Conservation (phyloP, 2,113 vertebrate genomes). For the Saccopteryx bilineata region DNA sequence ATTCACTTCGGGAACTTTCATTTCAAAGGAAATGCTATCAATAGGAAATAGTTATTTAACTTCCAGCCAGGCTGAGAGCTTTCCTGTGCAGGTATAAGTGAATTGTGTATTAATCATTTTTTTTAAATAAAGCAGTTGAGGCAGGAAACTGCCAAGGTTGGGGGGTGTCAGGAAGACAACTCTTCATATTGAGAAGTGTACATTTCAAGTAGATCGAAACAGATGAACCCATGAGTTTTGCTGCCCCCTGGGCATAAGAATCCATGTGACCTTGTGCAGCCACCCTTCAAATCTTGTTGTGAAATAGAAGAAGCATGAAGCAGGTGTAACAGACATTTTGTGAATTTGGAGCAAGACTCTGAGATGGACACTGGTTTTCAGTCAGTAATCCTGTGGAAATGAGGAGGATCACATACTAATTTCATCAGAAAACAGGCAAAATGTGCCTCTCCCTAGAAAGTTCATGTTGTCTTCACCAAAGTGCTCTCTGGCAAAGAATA, state of each 20-base stretch:
- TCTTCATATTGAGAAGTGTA: constrained; percentile 62
- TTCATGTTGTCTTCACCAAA: neutral
- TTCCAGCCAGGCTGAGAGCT: constrained; percentile 69
- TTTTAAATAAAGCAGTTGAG: constrained; percentile 68
- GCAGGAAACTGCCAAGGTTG: constrained; percentile 73
- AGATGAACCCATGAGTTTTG: constrained; percentile 80
- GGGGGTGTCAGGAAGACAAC: neutral
- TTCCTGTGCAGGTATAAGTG: constrained; percentile 53
- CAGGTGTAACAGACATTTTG: neutral
- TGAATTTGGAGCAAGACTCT: neutral
- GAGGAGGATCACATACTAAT: constrained; percentile 41
- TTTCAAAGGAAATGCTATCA: constrained; percentile 67
- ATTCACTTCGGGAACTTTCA: constrained; percentile 17
- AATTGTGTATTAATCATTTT: constrained; percentile 76
- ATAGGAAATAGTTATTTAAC: constrained; percentile 81
- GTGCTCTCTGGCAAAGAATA: neutral
- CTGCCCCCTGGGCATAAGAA: constrained; percentile 72
- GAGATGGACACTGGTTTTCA: neutral
- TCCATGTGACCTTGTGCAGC: constrained; percentile 20
- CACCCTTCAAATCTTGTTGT: neutral
- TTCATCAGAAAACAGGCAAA: neutral
- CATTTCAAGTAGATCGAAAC: constrained; percentile 73
- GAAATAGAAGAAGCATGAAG: neutral
- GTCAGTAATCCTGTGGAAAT: constrained; percentile 21
- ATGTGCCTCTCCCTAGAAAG: neutral